phyloP scores from a whole-genome alignment of 2,797 vertebrate genomes.

The Myotis myotis region DNA sequence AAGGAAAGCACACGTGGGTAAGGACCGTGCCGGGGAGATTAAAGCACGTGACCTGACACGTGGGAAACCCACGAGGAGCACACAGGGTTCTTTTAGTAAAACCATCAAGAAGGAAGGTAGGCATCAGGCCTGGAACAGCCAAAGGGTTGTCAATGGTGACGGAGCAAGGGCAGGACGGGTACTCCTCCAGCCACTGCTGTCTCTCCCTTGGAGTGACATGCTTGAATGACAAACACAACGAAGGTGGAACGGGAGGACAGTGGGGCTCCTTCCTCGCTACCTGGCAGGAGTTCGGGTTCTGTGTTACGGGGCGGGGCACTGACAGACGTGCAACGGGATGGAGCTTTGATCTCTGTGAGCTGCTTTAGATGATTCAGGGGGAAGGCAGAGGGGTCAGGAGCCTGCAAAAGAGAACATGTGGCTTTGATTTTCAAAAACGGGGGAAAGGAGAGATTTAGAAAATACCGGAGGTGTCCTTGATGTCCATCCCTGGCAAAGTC shows the following conservation, averaged over 20 bases:
- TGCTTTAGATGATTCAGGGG: not conserved
- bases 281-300: not conserved
- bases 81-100: not conserved
- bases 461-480: not conserved
- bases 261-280: not conserved
- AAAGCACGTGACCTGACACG: not conserved
- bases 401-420: not conserved
- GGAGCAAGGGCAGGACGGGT: not conserved
- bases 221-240: not conserved
- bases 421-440: not conserved
- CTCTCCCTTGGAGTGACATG: no score
- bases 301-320: not conserved
- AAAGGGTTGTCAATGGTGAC: accelerated
- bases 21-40: not conserved
- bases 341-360: not conserved
- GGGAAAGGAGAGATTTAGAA: not conserved
- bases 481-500: not conserved
- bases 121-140: not conserved
- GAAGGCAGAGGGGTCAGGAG: not conserved
- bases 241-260: not conserved
- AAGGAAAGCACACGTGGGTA: not conserved
- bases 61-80: not conserved
- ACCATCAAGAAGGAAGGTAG: not conserved
- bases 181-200: not conserved
- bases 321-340: not conserved